Base-by-base conservation (phyloP, 2,888 invertebrate genomes). In the Ormyrus pomaceus region DNA sequence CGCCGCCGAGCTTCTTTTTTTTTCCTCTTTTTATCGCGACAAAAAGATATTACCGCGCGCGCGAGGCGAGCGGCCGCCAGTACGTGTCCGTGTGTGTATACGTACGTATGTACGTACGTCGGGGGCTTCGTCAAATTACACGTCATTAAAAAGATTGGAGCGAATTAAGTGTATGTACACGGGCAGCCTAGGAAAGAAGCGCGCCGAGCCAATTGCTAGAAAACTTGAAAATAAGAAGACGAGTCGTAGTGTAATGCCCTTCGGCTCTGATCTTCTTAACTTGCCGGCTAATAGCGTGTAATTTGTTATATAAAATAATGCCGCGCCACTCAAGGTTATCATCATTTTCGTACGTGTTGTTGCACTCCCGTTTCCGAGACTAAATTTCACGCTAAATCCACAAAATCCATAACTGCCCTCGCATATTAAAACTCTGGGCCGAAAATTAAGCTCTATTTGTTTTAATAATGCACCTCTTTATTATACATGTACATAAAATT, bases 91-190 rank as follows among this genome's bases (percentile, higher is more conserved):
- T 13, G 58, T 19, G 55, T 46, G 34, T 53, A 13, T 2, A 19
- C 2, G 1, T 2, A 9, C 34, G 53, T 11, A 55, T 46, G 53
- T 68, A 56, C 7, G 51, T 9, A 34, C 11, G 6, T 48, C 11
- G 64, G 71, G 53, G 55, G 72, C 77, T 34, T 64, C 64, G 77
- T 81, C 78, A 82, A 82, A 82, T 82, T 82, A 79, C 46, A 79
- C 79, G 73, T 82, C 82, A 79, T 82, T 82, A 82, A 79, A 82
- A 82, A 80, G 80, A 80, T 80, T 80, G 80, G 70, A 77, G 80
- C 74, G 61, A 82, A 82, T 82, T 82, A 82, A 82, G 77, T 64
- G 79, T 73, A 69, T 80, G 74, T 80, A 80, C 77, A 68, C 61
- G 81, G 65, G 81, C 34, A 34, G 34, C 65, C 77, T 74, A 77